Base-by-base conservation (phyloP, 2,797 vertebrate genomes). In the Masticophis lateralis region DNA sequence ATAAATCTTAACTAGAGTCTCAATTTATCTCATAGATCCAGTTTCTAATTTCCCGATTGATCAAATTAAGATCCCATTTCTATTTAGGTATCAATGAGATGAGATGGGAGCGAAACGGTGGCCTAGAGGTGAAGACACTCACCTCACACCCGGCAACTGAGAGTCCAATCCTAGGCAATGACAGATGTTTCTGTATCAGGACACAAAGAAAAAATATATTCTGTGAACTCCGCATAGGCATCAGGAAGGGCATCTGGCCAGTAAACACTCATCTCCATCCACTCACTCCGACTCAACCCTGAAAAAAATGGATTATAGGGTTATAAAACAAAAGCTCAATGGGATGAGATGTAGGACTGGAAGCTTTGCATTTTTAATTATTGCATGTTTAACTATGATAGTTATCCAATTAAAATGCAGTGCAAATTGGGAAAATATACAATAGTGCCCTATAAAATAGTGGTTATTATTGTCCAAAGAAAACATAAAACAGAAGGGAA, bases 1-100 rank as follows among this genome's bases (percentile, higher is more conserved):
- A 92, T 93, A 93, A 37, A 92, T 66, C 93, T 94, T 94, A 91
- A 56, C 57, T 27, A 93, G 89, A 10, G 0, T 20, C 32, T 79
- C 32, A 79, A 4, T 79, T 7, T 56, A 63, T 10, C 63, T 51
- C 57, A 91, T 28, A 86, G 10, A 90, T 92, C 86, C n/a, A 88
- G 2, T 59, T 56, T 69, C 86, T 61, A 13, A 22, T 66, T 93
- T 94, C 66, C 74, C 18, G 1, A 91, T 6, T 83, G 11, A 69
- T 93, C 0, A 92, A 92, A 87, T 47, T 37, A 91, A 22, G 93
- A 57, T 14, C 0, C 32, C 79, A 59, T 14, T 83, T 90, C 8
- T 0, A 86, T 4, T 93, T 25, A 88, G 9, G 89, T 90, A 66
- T 2, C 55, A 32, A 0, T 57, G 61, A 47, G 4, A 92, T 92